Conservation (phyloP, 2,888 invertebrate genomes). For the Meandrusa payeni region DNA sequence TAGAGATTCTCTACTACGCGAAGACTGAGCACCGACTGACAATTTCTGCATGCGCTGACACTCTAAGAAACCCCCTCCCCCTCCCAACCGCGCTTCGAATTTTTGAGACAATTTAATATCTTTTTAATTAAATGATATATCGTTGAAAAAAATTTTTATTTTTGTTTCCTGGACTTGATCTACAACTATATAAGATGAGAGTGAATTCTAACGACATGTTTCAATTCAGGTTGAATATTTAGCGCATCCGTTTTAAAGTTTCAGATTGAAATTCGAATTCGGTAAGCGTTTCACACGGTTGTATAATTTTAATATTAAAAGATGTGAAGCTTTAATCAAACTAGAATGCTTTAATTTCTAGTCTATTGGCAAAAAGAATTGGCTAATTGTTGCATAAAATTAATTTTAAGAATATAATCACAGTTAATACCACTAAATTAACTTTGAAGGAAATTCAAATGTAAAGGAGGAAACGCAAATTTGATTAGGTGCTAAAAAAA, state of each 20-base stretch:
- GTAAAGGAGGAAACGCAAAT: too few species aligned
- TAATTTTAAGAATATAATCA: too few species aligned
- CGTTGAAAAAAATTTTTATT: neutral
- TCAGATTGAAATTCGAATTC: conserved; percentile 3
- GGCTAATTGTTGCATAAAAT: too few species aligned
- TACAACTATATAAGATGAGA: neutral
- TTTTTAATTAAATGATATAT: neutral
- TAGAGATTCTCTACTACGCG: conserved; percentile 43
- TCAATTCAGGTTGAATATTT: conserved; percentile 32
- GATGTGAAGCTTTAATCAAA: too few species aligned
- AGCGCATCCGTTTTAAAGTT: conserved; percentile 38
- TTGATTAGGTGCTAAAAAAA: too few species aligned
- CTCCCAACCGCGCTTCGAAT: conserved; percentile 30
- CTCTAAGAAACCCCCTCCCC: conserved; percentile 52
- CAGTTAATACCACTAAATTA: too few species aligned
- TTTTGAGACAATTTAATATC: conserved; percentile 26
- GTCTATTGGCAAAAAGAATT: too few species aligned
- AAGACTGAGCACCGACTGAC: conserved; percentile 59
- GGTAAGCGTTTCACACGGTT: too few species aligned
- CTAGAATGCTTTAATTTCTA: too few species aligned
- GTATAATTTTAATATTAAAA: too few species aligned
- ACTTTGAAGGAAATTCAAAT: too few species aligned
- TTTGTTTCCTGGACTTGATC: neutral
- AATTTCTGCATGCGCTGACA: conserved; percentile 39
- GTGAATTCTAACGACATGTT: conserved; percentile 20